phyloP scores from a whole-genome alignment of 2,113 vertebrate species.

The Phylloscopus whistleri region DNA sequence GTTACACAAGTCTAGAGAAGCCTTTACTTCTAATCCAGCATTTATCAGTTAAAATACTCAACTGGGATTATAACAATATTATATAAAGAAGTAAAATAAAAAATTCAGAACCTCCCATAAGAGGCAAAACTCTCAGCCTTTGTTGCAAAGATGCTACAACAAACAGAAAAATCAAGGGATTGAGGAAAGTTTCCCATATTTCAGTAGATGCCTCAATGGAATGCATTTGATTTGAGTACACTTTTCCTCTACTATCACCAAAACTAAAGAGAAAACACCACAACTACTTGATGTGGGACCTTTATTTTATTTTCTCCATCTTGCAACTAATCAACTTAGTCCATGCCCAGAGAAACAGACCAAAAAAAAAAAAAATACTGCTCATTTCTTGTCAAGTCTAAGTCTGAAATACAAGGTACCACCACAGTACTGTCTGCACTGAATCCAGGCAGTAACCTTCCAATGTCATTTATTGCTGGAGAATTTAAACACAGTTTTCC shows the following conservation, averaged over 20 bases:
- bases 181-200: neutral
- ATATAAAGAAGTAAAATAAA: neutral
- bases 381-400: neutral
- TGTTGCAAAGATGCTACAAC: neutral
- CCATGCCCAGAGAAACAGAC: neutral
- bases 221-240: neutral
- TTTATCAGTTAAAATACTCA: neutral
- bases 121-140: neutral
- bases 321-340: neutral
- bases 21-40: neutral
- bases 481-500: neutral
- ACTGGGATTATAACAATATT: neutral
- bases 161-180: neutral
- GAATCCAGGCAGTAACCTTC: neutral
- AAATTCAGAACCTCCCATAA: neutral
- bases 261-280: neutral
- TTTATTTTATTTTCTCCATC: neutral
- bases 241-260: neutral
- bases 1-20: neutral
- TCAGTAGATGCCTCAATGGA: neutral
- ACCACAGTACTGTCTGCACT: neutral
- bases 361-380: neutral
- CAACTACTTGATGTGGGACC: accelerated
- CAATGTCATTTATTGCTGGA: neutral
- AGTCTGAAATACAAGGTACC: neutral